Evolutionary conservation across 2,888 invertebrate genomes (phyloP).

Genomic region (Lamellibrachia columna): DNA sequence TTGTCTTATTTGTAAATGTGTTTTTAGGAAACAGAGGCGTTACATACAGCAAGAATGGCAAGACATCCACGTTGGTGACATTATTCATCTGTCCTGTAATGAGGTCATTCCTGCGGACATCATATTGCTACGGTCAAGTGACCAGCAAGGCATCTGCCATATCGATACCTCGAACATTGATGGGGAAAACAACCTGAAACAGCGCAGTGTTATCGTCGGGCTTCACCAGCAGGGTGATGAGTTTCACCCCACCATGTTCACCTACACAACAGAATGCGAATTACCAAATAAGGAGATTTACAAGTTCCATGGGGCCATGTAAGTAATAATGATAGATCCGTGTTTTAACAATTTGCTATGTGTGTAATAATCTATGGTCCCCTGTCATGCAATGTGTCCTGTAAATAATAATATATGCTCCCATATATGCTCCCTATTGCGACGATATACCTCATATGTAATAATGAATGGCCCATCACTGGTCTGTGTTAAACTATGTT

Average conservation of each 20-base stretch:
- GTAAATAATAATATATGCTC: neutral
- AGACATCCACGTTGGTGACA: conserved; percentile 89
- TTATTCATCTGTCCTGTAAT: conserved; percentile 94
- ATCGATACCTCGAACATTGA: conserved; percentile 96
- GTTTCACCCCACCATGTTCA: conserved; percentile 58
- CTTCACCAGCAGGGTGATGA: conserved; percentile 72
- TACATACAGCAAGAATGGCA: conserved; percentile 84
- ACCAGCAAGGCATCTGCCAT: conserved; percentile 87
- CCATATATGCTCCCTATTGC: neutral
- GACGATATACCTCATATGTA: neutral
- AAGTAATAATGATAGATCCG: conserved; percentile 41
- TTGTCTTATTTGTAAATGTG: neutral
- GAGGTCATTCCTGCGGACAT: conserved; percentile 97
- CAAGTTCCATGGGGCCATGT: conserved; percentile 84
- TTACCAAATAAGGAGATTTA: conserved; percentile 95
- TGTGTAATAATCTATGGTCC: neutral
- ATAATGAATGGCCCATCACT: neutral
- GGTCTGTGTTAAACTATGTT: too few species aligned
- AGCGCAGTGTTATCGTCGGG: conserved; percentile 84
- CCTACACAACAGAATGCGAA: conserved; percentile 87
- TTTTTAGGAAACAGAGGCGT: conserved; percentile 42
- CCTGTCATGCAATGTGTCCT: neutral
- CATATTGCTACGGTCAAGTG: conserved; percentile 85
- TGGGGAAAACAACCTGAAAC: conserved; percentile 94
- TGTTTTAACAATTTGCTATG: neutral